Evolutionary conservation across 2,113 vertebrate genomes (phyloP).

Genomic region (Maccullochella peelii): DNA sequence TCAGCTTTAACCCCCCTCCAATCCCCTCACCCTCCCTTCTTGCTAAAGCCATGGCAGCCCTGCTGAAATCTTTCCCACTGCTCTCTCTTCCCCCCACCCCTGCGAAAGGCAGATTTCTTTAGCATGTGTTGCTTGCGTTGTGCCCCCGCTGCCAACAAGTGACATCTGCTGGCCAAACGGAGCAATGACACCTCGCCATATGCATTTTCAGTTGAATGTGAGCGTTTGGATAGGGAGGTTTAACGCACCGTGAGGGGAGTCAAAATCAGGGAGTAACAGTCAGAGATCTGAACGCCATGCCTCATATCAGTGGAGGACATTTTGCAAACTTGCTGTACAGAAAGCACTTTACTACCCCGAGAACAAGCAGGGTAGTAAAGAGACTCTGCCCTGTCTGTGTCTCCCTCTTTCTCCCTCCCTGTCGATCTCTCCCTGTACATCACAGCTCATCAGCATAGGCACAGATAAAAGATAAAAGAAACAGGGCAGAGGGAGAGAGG

Average conservation of each 20-base stretch:
- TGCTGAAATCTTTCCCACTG: constrained; percentile 56
- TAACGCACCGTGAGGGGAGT: neutral
- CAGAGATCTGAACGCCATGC: constrained; percentile 1
- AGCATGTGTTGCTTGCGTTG: constrained; percentile 64
- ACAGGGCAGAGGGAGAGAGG: constrained; percentile 61
- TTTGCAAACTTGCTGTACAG: neutral
- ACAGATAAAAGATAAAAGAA: constrained; percentile 80
- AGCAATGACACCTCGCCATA: constrained; percentile 61
- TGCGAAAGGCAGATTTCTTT: constrained; percentile 66
- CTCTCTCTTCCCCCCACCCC: constrained; percentile 38
- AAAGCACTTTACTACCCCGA: constrained; percentile 14
- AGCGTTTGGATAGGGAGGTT: constrained; percentile 14
- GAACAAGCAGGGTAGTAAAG: constrained; percentile 15
- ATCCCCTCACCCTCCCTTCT: neutral
- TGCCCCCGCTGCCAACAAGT: constrained; percentile 67
- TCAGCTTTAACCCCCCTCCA: neutral
- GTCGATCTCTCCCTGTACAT: constrained; percentile 61
- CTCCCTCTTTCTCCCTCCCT: constrained; percentile 27
- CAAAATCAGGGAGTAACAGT: neutral
- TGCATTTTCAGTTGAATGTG: constrained; percentile 18
- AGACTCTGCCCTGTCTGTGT: neutral
- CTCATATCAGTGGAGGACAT: neutral
- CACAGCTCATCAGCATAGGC: constrained; percentile 78
- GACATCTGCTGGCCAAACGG: constrained; percentile 74
- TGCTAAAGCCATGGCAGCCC: constrained; percentile 33